These are phyloP conservation scores for Epizoanthus rinbou DNA, from an alignment of 92 coral and sea anemone species.

Conservation along the genomic window DNA sequence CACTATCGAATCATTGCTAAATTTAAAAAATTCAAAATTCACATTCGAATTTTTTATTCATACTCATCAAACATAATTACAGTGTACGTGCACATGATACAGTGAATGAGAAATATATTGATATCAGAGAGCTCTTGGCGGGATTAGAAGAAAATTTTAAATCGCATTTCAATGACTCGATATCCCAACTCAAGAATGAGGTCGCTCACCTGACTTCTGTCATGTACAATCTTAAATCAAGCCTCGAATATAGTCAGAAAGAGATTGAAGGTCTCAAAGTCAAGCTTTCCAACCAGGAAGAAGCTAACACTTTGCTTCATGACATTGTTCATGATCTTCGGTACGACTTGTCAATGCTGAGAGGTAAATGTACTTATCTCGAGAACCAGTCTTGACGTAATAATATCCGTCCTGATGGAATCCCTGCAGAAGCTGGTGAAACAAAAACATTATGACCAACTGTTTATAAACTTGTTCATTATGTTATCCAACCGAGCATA, in stretches of 20 bases:
- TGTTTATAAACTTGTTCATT: too few species aligned
- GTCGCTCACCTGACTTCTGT: constrained; percentile 5
- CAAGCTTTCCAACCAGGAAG: constrained; percentile 15
- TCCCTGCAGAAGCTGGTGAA: constrained; percentile 18
- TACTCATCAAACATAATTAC: too few species aligned
- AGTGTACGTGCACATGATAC: too few species aligned
- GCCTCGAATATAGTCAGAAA: constrained; percentile 22
- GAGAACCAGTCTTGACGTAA: constrained; percentile 4
- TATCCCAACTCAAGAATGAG: constrained; percentile 31
- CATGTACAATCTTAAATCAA: constrained; percentile 13
- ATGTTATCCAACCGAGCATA: too few species aligned
- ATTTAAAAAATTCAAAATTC: too few species aligned
- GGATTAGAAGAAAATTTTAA: constrained; percentile 20
- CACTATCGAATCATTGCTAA: too few species aligned
- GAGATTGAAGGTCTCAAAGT: constrained; percentile 28
- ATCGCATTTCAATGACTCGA: constrained; percentile 30
- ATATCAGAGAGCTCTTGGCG: constrained; percentile 30
- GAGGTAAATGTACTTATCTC: too few species aligned
- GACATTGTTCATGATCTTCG: constrained; percentile 23
- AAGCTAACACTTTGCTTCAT: constrained; percentile 20
- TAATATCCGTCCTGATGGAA: not conserved
- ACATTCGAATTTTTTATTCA: too few species aligned
- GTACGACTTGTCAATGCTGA: too few species aligned
- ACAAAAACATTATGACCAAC: too few species aligned
- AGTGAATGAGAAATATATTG: constrained; percentile 9